A percentile compares a stretch with the other conserved stretches of the same genome.
Conservation (phyloP, 2,113 vertebrate species). For the Pithys albifrons region DNA sequence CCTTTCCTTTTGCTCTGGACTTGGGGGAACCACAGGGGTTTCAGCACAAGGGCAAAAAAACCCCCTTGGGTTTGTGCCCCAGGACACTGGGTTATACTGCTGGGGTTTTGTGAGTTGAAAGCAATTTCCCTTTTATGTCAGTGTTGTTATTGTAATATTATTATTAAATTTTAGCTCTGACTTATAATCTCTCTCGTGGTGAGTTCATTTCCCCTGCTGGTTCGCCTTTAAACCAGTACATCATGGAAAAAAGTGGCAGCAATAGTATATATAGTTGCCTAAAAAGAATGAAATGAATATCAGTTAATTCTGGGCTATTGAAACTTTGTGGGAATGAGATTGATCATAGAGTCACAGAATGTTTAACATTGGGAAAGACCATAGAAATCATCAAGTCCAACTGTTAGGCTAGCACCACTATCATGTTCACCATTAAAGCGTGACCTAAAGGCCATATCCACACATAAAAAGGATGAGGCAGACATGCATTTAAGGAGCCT, state of each 20-base stretch:
- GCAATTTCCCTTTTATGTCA: no score
- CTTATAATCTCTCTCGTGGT: no score
- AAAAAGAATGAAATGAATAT: not conserved
- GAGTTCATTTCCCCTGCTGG: no score
- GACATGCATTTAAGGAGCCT: not conserved
- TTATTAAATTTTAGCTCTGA: no score
- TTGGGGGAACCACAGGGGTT: no score
- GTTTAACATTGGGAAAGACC: not conserved
- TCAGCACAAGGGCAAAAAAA: no score
- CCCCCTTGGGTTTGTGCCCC: no score
- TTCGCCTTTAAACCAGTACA: no score
- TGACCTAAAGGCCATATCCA: not conserved
- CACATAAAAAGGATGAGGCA: not conserved
- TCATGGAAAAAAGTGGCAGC: not conserved
- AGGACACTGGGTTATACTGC: no score
- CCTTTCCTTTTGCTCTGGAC: no score
- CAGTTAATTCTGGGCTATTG: not conserved
- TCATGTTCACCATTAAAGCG: not conserved
- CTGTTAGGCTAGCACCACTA: not conserved
- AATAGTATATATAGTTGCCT: not conserved
- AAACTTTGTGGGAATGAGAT: not conserved
- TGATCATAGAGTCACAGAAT: not conserved
- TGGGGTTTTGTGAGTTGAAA: no score
- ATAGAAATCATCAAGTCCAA: not conserved
- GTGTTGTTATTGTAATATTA: no score